Evolutionary conservation across 2,797 vertebrate species (phyloP).

Genomic region (Graptemys geographica): DNA sequence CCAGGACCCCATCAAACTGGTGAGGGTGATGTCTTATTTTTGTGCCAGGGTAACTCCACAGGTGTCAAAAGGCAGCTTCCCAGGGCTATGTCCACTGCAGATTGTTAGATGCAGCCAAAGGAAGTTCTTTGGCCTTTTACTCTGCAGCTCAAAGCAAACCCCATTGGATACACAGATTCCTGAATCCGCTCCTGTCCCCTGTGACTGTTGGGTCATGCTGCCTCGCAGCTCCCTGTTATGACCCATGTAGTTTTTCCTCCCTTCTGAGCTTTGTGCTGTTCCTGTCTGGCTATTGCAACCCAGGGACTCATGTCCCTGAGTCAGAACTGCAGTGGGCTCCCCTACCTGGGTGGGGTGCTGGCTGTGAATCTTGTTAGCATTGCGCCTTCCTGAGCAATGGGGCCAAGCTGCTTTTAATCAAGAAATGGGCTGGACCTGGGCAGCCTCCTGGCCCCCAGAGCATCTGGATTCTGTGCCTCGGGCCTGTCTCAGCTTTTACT

Average conservation of each 20-base stretch:
- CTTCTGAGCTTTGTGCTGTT: background rate
- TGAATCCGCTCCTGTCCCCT: background rate
- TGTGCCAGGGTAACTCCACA: background rate
- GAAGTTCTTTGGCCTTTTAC: background rate
- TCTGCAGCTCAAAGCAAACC: background rate
- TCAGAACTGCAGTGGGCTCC: fast-evolving
- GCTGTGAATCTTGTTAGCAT: background rate
- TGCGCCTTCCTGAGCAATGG: background rate
- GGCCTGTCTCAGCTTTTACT: fast-evolving
- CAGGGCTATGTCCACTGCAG: background rate
- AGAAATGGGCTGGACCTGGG: background rate
- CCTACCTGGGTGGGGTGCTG: background rate
- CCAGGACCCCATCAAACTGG: background rate
- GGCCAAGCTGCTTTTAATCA: background rate
- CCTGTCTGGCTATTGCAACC: slow-evolving; percentile 36
- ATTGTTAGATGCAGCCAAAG: background rate
- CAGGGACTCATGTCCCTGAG: slow-evolving; percentile 47
- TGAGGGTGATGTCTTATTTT: background rate
- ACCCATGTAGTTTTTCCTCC: background rate
- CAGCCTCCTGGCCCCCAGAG: background rate
- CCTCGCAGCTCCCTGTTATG: background rate
- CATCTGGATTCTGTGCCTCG: background rate
- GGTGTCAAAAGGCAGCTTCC: background rate
- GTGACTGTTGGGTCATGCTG: background rate
- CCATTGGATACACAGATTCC: background rate